phyloP scores from a whole-genome alignment of 1,140 invertebrate genomes.

The Oryctes rhinoceros region DNA sequence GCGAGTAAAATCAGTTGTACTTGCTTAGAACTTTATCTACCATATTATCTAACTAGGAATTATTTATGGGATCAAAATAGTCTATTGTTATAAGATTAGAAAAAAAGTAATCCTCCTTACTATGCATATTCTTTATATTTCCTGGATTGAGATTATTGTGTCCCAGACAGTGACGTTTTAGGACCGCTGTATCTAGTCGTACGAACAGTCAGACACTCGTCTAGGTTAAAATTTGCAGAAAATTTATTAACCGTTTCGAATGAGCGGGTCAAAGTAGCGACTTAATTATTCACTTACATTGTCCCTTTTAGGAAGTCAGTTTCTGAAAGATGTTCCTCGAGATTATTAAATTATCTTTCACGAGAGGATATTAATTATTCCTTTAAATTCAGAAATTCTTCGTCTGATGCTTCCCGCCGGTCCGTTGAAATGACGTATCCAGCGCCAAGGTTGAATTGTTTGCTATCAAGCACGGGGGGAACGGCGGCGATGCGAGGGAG shows the following conservation, averaged over 20 bases:
- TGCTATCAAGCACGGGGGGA: background rate
- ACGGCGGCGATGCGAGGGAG: too few relatives aligned
- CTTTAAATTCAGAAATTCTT: conserved; percentile 15
- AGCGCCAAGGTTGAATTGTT: background rate
- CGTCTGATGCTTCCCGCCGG: background rate
- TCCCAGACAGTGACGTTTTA: background rate
- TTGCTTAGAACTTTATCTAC: too few relatives aligned
- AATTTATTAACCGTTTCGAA: conserved; percentile 15
- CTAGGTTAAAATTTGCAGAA: background rate
- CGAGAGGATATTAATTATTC: conserved; percentile 15
- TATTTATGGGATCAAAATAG: too few relatives aligned
- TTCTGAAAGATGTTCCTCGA: background rate
- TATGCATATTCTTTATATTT: too few relatives aligned
- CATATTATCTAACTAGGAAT: too few relatives aligned
- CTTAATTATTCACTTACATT: conserved; percentile 5
- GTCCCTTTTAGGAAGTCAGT: background rate
- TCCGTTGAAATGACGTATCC: background rate
- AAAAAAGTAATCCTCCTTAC: too few relatives aligned
- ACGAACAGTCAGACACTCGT: background rate
- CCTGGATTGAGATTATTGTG: too few relatives aligned
- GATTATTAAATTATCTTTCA: conserved; percentile 11
- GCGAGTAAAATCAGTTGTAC: too few relatives aligned
- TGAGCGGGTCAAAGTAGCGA: conserved; percentile 7
- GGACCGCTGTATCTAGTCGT: background rate
- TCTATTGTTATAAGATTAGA: too few relatives aligned